These are phyloP conservation scores for Cryptoleucopteryx plumbea DNA, from an alignment of 2,113 vertebrate genomes.

Conservation along the genomic window DNA sequence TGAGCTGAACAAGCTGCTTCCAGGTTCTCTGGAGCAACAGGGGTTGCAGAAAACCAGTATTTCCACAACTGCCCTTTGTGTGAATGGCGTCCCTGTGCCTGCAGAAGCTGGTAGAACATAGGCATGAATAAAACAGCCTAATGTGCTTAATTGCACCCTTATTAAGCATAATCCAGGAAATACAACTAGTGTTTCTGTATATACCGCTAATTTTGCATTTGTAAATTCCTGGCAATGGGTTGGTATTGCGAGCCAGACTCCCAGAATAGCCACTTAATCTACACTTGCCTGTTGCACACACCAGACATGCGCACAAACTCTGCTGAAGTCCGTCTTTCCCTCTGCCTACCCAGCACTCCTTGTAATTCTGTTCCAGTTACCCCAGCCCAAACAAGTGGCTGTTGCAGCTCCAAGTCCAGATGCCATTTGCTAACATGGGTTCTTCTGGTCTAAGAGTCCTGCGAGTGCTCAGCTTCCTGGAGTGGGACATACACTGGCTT, in stretches of 20 bases:
- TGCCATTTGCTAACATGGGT: neutral
- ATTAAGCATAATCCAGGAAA: neutral
- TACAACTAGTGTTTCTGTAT: neutral
- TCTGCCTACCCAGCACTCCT: neutral
- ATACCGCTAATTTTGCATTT: neutral
- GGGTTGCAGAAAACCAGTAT: neutral
- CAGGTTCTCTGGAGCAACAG: neutral
- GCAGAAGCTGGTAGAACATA: neutral
- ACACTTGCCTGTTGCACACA: neutral
- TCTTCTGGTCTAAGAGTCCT: neutral
- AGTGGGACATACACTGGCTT: rapidly evolving
- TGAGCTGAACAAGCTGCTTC: neutral
- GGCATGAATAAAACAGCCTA: neutral
- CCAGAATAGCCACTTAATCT: neutral
- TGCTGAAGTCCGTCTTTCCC: neutral
- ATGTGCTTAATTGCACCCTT: neutral
- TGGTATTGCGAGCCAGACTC: neutral
- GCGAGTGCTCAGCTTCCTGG: rapidly evolving
- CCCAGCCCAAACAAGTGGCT: too few relatives aligned
- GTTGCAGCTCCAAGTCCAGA: neutral
- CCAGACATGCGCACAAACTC: rapidly evolving
- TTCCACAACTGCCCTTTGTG: neutral
- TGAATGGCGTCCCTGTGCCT: neutral
- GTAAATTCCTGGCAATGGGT: neutral
- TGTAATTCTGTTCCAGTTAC: neutral